A percentile compares a stretch with the other conserved stretches of the same genome.
phyloP scores from a whole-genome alignment of 30 jellyfish, hydroid and myxozoan species.

The Turritopsis rubra region DNA sequence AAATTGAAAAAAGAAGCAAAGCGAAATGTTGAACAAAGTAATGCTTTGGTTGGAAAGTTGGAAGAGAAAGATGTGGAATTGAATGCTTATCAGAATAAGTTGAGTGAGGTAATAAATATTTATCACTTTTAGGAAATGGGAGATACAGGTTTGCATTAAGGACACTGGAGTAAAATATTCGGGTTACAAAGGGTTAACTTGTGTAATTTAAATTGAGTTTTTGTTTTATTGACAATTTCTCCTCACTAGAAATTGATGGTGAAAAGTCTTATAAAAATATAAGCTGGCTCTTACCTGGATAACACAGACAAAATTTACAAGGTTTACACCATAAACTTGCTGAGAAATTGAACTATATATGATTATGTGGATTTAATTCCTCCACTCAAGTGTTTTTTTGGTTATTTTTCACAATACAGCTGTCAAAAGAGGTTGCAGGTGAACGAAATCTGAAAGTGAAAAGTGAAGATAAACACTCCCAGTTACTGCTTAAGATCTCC shows the following conservation, averaged over 20 bases:
- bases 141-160: too few relatives aligned
- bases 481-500: constrained; percentile 28
- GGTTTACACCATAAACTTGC: too few relatives aligned
- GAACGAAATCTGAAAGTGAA: constrained; percentile 43
- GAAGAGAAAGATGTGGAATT: constrained; percentile 35
- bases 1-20: constrained; percentile 32
- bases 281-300: too few relatives aligned
- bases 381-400: neutral
- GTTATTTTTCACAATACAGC: neutral
- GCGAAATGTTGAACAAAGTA: constrained; percentile 27
- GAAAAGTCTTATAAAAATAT: too few relatives aligned
- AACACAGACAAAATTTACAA: too few relatives aligned
- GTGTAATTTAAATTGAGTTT: too few relatives aligned
- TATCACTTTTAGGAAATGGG: too few relatives aligned
- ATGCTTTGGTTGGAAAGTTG: constrained; percentile 22
- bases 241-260: too few relatives aligned
- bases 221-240: too few relatives aligned
- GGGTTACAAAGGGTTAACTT: too few relatives aligned
- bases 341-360: neutral
- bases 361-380: too few relatives aligned
- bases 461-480: constrained; percentile 58
- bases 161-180: too few relatives aligned
- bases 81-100: constrained; percentile 29
- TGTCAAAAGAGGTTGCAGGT: constrained; percentile 35
- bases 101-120: constrained; percentile 1